Evolutionary conservation across 2,888 invertebrate species (phyloP).

Genomic region (Stegophylla sp.): DNA sequence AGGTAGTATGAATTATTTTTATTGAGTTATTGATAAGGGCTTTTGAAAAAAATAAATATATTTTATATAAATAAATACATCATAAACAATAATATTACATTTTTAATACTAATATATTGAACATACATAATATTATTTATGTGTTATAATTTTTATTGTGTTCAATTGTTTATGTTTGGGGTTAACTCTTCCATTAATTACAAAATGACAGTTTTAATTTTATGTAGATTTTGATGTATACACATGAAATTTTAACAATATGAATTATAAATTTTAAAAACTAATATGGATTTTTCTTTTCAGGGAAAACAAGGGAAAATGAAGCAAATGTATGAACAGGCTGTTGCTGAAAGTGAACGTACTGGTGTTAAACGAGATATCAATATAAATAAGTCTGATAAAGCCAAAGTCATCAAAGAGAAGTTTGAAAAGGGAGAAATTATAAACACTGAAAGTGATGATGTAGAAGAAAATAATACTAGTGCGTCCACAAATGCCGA

Average conservation of each 20-base stretch:
- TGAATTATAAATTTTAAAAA: constrained; percentile 2
- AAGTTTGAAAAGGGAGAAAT: constrained; percentile 81
- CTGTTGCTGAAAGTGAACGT: constrained; percentile 81
- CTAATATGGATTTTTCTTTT: constrained; percentile 61
- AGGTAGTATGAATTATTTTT: no score
- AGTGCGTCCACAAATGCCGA: constrained; percentile 48
- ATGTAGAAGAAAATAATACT: constrained; percentile 63
- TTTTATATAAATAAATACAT: no score
- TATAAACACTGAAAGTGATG: constrained; percentile 71
- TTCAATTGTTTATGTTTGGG: no score
- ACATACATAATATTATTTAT: background rate
- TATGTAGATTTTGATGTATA: no score
- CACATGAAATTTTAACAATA: no score
- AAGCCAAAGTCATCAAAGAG: constrained; percentile 75
- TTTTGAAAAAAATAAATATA: no score
- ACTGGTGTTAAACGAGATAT: constrained; percentile 68
- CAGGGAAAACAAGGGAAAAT: constrained; percentile 89
- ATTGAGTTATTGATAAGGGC: no score
- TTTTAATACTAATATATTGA: no score
- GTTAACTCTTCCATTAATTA: no score
- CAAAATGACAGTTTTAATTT: no score
- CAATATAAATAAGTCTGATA: constrained; percentile 68
- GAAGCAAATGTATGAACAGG: constrained; percentile 91
- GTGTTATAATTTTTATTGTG: no score
- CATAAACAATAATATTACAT: no score